Base-by-base conservation (phyloP, 2,113 vertebrate genomes). In the Oreochromis tanganicae region DNA sequence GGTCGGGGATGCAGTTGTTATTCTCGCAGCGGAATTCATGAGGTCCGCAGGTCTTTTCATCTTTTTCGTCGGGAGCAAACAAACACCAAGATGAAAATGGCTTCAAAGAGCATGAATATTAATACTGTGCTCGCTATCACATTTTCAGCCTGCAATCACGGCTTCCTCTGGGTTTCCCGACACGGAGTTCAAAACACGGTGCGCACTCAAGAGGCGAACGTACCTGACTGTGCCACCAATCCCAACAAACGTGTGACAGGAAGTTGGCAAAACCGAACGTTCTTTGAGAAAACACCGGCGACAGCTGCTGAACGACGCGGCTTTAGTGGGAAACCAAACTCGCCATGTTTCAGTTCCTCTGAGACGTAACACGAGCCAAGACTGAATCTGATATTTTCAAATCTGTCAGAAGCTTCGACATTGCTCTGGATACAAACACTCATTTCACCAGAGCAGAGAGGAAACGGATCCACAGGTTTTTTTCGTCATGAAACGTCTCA, bases 1-100 rank as follows among this genome's bases (percentile, higher is more conserved):
- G 99, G 91, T 99, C 99, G 6, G 98, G 98, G 95, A 99, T 99
- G 94, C 99, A 99, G 96, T 99, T 99, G 97, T 98, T 99, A 96
- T 99, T 99, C 96, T 98, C 97, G 87, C 99, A 99, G 88, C 97
- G 98, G 94, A 99, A 99, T 94, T 99, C 98, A 88, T 99, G 98
- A 94, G 98, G 98, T 41, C 98, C 98, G 81, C 99, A 99, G 5
- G 99, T 99, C 97, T 99, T 99, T 96, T 99, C 99, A 97, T 99
- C 99, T 99, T 97, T 95, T 92, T 92, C 85, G 97, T 97, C 92
- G 94, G 87, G 89, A 91, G 93, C 92, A 96, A 95, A 96, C 95
- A 96, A 95, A 96, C 94, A 96, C 7, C 29, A 88, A 94, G 89
- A 96, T 93, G 93, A 95, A 96, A 95, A 95, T 88, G 92, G 90